Percentiles rank a stretch among this genome's conserved stretches.
phyloP scores from a whole-genome alignment of 2,113 vertebrate genomes.

The Upupa epops region DNA sequence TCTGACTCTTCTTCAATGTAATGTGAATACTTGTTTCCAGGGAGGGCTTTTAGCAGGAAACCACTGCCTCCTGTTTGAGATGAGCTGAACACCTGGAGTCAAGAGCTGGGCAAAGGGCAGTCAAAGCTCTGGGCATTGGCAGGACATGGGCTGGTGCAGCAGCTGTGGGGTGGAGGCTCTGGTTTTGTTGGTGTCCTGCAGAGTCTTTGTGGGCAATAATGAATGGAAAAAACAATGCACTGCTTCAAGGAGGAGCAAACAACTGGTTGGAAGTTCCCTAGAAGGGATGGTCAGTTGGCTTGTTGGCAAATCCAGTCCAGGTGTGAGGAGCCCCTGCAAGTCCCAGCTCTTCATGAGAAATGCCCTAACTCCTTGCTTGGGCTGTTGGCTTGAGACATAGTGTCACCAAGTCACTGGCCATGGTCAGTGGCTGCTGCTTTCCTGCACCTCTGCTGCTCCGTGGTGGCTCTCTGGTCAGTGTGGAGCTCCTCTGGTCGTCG shows the following conservation, averaged over 20 bases:
- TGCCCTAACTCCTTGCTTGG: background rate
- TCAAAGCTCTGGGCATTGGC: background rate
- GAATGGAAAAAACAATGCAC: no score
- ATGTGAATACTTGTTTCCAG: background rate
- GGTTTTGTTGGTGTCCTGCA: background rate
- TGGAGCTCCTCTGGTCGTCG: no score
- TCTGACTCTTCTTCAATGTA: background rate
- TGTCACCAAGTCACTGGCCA: background rate
- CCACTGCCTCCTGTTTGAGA: background rate
- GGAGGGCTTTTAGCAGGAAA: background rate
- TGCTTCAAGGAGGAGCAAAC: no score
- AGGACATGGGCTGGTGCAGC: background rate
- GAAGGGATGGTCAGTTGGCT: background rate
- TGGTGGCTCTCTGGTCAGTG: background rate
- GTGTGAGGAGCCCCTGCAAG: background rate
- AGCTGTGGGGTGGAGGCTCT: background rate
- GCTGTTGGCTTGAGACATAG: background rate
- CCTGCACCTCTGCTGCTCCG: accelerated
- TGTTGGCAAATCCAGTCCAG: background rate
- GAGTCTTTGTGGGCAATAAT: background rate
- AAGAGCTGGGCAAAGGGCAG: background rate
- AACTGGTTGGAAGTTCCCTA: background rate
- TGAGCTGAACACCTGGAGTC: background rate
- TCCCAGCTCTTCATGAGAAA: background rate
- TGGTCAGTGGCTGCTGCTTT: background rate